phyloP scores from a whole-genome alignment of 2,888 invertebrate species.

The Acanthosepion lycidas region DNA sequence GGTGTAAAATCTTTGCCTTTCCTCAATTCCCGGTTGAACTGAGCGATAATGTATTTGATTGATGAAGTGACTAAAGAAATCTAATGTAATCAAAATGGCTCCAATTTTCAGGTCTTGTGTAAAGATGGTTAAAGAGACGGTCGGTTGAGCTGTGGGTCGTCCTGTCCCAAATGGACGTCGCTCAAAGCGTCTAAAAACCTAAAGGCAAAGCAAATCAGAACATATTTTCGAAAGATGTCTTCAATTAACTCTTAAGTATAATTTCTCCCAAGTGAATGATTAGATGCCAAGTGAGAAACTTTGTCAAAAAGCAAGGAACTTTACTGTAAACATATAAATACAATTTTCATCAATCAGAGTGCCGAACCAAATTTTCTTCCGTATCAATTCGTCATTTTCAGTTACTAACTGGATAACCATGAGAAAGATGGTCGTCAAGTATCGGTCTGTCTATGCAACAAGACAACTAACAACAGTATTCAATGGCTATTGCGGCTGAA shows the following conservation, averaged over 20 bases:
- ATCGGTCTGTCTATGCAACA: no score
- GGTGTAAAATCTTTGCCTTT: background rate
- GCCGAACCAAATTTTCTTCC: background rate
- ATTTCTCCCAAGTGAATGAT: background rate
- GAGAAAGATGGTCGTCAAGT: no score
- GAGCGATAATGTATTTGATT: background rate
- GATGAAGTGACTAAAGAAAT: conserved; percentile 1
- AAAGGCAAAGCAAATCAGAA: background rate
- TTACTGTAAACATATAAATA: no score
- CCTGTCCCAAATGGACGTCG: background rate
- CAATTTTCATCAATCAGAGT: no score
- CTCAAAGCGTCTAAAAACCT: background rate
- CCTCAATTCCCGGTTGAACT: background rate
- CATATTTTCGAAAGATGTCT: background rate
- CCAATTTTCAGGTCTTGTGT: background rate
- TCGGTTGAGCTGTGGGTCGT: background rate
- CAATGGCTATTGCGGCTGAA: no score
- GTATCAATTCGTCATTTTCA: background rate
- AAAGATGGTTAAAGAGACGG: background rate
- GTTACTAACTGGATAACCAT: background rate
- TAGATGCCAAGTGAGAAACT: background rate
- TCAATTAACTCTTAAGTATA: background rate
- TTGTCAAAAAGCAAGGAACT: background rate
- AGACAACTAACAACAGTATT: no score
- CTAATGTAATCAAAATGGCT: background rate